phyloP scores from a whole-genome alignment of 1,140 invertebrate species.

The Drosophila bocki region DNA sequence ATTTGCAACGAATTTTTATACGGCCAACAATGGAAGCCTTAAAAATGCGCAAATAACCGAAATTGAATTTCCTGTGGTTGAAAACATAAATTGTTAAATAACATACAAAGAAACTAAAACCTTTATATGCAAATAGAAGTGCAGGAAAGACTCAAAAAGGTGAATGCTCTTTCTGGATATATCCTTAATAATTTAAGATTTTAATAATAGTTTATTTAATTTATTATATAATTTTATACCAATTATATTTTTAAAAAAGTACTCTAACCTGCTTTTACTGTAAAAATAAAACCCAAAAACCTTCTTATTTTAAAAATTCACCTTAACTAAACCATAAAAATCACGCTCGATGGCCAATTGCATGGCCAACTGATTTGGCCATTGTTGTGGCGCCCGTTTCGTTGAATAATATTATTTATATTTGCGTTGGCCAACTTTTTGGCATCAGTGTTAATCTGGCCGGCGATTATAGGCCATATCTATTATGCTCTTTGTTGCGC shows the following conservation, averaged over 20 bases:
- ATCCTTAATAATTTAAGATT: too few species aligned
- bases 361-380: constrained; percentile 5
- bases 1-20: constrained; percentile 5
- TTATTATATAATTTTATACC: too few species aligned
- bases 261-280: background rate
- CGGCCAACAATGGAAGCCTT: background rate
- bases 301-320: background rate
- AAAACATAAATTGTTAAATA: constrained; percentile 9
- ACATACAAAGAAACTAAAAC: background rate
- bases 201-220: too few species aligned
- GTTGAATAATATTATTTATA: constrained; percentile 34
- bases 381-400: constrained; percentile 9
- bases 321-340: constrained; percentile 14
- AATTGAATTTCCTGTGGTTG: background rate
- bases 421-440: constrained; percentile 40
- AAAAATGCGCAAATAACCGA: constrained; percentile 7
- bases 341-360: constrained; percentile 6
- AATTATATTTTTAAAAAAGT: background rate
- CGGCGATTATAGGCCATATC: constrained; percentile 61
- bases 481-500: constrained; percentile 65
- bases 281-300: background rate
- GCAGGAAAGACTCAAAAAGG: background rate
- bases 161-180: too few species aligned
- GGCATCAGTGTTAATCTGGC: constrained; percentile 53
- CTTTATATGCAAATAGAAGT: constrained; percentile 11